These are phyloP conservation scores for Drosophila melanosoma DNA, from an alignment of 2,888 invertebrate genomes.

Conservation along the genomic window DNA sequence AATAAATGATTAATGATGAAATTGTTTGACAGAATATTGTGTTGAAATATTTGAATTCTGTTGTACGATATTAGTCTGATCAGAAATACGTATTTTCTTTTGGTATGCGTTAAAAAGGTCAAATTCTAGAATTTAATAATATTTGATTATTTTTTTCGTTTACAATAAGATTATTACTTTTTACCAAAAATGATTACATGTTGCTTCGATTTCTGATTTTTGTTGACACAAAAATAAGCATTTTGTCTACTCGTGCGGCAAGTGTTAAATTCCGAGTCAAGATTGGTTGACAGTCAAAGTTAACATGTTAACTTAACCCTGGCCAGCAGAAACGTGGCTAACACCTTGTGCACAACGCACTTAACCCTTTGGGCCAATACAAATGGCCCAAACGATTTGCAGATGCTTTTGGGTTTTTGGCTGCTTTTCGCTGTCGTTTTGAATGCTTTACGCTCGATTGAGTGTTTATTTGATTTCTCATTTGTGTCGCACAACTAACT, in stretches of 20 bases:
- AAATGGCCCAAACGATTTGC: conserved; percentile 49
- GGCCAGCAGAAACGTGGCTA: conserved; percentile 1
- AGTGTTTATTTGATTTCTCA: conserved; percentile 81
- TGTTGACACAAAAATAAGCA: background rate
- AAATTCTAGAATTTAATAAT: too few species aligned
- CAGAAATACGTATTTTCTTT: background rate
- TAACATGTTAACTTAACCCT: conserved; percentile 47
- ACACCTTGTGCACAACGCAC: conserved; percentile 3
- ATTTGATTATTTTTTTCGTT: background rate
- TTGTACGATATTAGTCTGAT: background rate
- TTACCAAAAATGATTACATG: background rate
- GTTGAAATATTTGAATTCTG: background rate
- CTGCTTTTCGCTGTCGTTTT: conserved; percentile 54
- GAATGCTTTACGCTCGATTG: conserved; percentile 80
- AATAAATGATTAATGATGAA: background rate
- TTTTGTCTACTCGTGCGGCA: background rate
- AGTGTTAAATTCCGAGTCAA: background rate
- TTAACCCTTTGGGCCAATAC: conserved; percentile 54
- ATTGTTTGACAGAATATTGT: background rate
- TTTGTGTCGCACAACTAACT: conserved; percentile 76
- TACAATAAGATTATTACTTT: background rate
- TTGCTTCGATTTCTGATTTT: background rate
- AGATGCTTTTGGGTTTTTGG: conserved; percentile 22
- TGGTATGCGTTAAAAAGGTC: too few species aligned
- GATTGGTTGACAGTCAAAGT: conserved; percentile 19